A percentile compares a stretch with the other conserved stretches of the same genome.
These are phyloP conservation scores for Vanessa cardui DNA, from an alignment of 2,888 invertebrate species.

Conservation along the genomic window DNA sequence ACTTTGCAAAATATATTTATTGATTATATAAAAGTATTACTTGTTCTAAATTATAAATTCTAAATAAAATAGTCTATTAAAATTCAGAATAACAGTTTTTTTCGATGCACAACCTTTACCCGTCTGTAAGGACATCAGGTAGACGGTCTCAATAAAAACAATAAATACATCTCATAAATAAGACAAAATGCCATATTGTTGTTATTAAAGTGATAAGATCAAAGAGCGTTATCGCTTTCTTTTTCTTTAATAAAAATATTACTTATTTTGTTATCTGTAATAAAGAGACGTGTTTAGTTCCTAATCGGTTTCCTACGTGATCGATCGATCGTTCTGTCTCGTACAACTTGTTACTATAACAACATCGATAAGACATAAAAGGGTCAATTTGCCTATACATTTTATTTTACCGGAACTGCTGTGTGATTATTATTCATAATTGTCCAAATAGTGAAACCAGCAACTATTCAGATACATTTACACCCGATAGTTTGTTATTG, in stretches of 20 bases:
- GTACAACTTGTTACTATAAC: too few relatives aligned
- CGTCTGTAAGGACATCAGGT: constrained; percentile 19
- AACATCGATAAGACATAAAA: too few relatives aligned
- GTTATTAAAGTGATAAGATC: constrained; percentile 18
- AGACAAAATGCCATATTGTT: constrained; percentile 14
- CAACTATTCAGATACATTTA: too few relatives aligned
- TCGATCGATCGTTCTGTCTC: too few relatives aligned
- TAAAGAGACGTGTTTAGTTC: background rate
- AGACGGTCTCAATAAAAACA: constrained; percentile 22
- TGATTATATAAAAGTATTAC: background rate
- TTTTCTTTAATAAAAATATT: constrained; percentile 17
- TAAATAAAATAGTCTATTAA: background rate
- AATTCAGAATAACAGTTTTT: background rate
- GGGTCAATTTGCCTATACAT: too few relatives aligned
- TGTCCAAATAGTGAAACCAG: too few relatives aligned
- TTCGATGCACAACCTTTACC: constrained; percentile 9
- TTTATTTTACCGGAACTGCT: too few relatives aligned
- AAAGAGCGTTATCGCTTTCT: background rate
- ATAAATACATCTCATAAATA: constrained; percentile 20
- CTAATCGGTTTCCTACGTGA: too few relatives aligned
- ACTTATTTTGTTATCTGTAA: background rate
- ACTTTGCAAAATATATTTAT: constrained; percentile 20
- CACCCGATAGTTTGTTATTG: too few relatives aligned
- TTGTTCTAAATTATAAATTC: constrained; percentile 29
- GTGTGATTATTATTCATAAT: too few relatives aligned